Conservation (phyloP, 2,888 invertebrate species). For the Andricus curvator region DNA sequence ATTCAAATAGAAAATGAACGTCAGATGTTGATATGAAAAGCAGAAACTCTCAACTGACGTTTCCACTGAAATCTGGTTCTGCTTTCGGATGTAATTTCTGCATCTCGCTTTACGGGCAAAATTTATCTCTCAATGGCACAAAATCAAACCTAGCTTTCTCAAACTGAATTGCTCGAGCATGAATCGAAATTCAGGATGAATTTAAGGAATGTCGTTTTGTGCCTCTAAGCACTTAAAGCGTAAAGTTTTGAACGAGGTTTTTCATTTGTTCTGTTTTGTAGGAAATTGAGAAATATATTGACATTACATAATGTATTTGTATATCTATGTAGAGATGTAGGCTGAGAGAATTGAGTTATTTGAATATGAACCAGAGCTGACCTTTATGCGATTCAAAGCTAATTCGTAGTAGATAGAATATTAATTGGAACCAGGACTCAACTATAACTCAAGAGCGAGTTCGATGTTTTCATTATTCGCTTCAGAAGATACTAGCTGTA, state of each 20-base stretch:
- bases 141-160: conserved; percentile 32
- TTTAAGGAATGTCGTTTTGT: conserved; percentile 10
- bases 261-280: background rate
- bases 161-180: background rate
- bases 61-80: background rate
- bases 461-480: conserved; percentile 26
- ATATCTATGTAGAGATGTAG: background rate
- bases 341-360: conserved; percentile 11
- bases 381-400: conserved; percentile 13
- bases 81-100: conserved; percentile 17
- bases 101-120: background rate
- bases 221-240: background rate
- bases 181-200: background rate
- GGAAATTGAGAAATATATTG: background rate
- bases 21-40: conserved; percentile 16
- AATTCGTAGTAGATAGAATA: conserved; percentile 20
- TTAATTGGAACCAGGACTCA: conserved; percentile 21
- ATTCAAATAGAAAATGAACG: background rate
- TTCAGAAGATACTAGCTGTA: background rate
- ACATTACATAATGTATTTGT: background rate
- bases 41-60: conserved; percentile 6
- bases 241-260: no score
- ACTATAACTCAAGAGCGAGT: background rate
- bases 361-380: conserved; percentile 29
- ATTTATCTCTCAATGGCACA: conserved; percentile 7